Evolutionary conservation across 2,797 vertebrate genomes (phyloP).

Genomic region (Orestias chungarensis): DNA sequence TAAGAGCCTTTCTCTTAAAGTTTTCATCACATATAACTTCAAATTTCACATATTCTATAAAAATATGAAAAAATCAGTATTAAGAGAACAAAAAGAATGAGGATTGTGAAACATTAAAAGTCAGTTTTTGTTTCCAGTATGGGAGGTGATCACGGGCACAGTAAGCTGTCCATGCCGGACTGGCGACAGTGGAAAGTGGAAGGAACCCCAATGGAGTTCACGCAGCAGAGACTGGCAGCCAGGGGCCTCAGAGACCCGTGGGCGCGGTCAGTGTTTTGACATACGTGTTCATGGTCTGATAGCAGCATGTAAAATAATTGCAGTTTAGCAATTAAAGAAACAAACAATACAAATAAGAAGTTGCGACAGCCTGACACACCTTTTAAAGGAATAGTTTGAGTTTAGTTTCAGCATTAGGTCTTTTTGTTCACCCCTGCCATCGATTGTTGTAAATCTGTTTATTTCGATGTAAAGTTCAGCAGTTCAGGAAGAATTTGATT

Average conservation of each 20-base stretch:
- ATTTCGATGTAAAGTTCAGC: background rate
- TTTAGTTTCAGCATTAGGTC: background rate
- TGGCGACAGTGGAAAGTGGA: slow-evolving; percentile 87
- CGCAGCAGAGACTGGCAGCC: slow-evolving; percentile 83
- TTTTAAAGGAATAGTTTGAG: background rate
- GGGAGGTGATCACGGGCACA: slow-evolving; percentile 83
- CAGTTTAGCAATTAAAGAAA: background rate
- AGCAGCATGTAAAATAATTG: background rate
- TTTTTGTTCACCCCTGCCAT: background rate
- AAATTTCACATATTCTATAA: background rate
- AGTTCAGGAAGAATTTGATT: background rate
- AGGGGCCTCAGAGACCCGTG: slow-evolving; percentile 90
- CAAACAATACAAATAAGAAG: background rate
- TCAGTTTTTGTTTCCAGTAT: slow-evolving; percentile 51
- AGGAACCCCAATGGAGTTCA: slow-evolving; percentile 88
- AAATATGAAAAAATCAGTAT: background rate
- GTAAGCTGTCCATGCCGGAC: slow-evolving; percentile 87
- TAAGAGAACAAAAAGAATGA: background rate
- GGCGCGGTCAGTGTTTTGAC: slow-evolving; percentile 81
- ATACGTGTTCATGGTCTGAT: background rate
- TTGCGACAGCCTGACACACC: background rate
- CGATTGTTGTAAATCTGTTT: background rate
- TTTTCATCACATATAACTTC: background rate
- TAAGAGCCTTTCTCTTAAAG: too few species aligned
- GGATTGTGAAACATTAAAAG: background rate